These are phyloP conservation scores for Thereva nobilitata DNA, from an alignment of 2,888 invertebrate genomes.

Conservation along the genomic window DNA sequence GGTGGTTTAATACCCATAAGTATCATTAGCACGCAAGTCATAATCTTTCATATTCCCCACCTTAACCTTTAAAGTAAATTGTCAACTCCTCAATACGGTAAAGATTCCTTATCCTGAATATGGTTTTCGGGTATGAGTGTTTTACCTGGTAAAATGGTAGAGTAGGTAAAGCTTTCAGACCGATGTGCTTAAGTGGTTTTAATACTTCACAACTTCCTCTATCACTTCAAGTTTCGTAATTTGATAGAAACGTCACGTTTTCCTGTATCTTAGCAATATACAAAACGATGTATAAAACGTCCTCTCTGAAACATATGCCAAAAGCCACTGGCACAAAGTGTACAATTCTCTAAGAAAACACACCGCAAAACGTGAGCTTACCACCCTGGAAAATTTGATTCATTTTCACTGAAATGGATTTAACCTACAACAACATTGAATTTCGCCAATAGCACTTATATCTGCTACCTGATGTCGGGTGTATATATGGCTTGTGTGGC, in stretches of 20 bases:
- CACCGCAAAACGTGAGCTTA: constrained; percentile 29
- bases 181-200: constrained; percentile 32
- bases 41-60: neutral
- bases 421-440: constrained; percentile 1
- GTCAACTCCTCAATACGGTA: constrained; percentile 11
- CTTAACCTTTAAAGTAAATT: constrained; percentile 14
- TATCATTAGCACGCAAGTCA: constrained; percentile 20
- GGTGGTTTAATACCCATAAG: neutral
- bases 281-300: neutral
- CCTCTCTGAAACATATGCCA: neutral
- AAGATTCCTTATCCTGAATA: neutral
- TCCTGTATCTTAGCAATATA: constrained; percentile 13
- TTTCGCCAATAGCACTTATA: constrained; percentile 6
- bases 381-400: constrained; percentile 29
- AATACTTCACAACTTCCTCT: constrained; percentile 33
- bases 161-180: constrained; percentile 17
- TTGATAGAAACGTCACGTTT: constrained; percentile 30
- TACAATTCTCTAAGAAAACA: constrained; percentile 31
- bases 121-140: too few relatives aligned
- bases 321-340: constrained; percentile 17
- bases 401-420: constrained; percentile 19
- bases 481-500: too few relatives aligned
- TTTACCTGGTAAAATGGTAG: neutral
- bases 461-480: neutral
- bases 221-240: constrained; percentile 33